A percentile compares a stretch with the other conserved stretches of the same genome.
phyloP scores from a whole-genome alignment of 2,888 invertebrate genomes.

The Ornithoptera priamus region DNA sequence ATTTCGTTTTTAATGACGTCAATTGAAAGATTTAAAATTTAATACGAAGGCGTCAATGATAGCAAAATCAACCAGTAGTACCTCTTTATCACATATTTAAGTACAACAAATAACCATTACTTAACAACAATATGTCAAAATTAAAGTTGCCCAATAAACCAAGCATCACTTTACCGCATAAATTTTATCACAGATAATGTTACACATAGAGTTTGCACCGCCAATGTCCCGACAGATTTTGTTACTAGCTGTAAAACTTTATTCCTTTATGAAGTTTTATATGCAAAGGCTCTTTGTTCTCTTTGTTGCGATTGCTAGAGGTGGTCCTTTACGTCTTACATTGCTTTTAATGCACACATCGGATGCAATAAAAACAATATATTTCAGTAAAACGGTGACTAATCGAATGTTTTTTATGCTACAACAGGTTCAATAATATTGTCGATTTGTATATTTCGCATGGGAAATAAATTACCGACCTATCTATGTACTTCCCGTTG shows the following conservation, averaged over 20 bases:
- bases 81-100: not conserved
- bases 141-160: not conserved
- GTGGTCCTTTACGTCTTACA: slow-evolving; percentile 39
- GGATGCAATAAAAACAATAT: slow-evolving; percentile 52
- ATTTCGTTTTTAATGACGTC: not conserved
- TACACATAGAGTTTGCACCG: slow-evolving; percentile 41
- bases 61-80: not conserved
- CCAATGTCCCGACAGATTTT: slow-evolving; percentile 46
- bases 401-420: slow-evolving; percentile 63
- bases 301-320: slow-evolving; percentile 51
- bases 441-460: slow-evolving; percentile 49
- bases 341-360: slow-evolving; percentile 40
- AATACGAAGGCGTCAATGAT: not conserved
- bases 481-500: slow-evolving; percentile 50
- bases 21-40: not conserved
- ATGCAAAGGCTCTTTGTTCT: slow-evolving; percentile 49
- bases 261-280: slow-evolving; percentile 62
- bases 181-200: slow-evolving; percentile 45
- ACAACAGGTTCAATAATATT: slow-evolving; percentile 48
- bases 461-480: slow-evolving; percentile 44
- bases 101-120: not conserved
- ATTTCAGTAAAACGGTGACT: slow-evolving; percentile 61
- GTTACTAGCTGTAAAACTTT: slow-evolving; percentile 64
- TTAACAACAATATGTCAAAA: not conserved
- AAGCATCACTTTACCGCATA: slow-evolving; percentile 37